Conservation (phyloP, 2,113 vertebrate species). For the Falco punctatus region DNA sequence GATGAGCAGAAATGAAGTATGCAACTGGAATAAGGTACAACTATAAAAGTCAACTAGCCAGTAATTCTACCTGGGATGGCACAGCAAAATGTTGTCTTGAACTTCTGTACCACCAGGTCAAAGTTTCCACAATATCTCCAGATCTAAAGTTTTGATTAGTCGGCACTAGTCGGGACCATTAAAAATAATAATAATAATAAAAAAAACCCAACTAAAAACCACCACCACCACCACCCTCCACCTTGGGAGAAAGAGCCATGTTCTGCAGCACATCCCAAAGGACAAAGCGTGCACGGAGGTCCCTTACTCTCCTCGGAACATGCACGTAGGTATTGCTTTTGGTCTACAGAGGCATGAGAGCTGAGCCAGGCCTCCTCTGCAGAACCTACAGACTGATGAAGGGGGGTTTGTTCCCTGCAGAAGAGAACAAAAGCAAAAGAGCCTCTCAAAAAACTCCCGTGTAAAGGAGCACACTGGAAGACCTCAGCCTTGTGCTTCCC, state of each 20-base stretch:
- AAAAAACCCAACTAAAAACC: not conserved
- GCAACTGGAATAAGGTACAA: not conserved
- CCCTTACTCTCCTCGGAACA: not conserved
- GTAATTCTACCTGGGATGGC: not conserved
- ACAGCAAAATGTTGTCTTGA: not conserved
- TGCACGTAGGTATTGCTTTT: not conserved
- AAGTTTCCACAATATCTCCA: not conserved
- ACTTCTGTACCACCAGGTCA: not conserved
- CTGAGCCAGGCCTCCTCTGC: not conserved
- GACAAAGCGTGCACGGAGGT: not conserved
- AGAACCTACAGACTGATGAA: not conserved
- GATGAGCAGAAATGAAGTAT: not conserved
- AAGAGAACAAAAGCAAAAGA: not conserved
- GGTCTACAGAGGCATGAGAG: not conserved
- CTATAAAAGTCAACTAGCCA: not conserved
- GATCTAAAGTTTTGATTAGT: not conserved
- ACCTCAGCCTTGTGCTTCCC: not conserved
- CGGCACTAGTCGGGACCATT: not conserved
- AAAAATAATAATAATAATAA: not conserved
- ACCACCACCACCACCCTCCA: too few species aligned
- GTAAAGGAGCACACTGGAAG: not conserved
- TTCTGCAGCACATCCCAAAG: not conserved
- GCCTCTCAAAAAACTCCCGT: not conserved
- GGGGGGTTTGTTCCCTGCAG: not conserved
- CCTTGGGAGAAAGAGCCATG: not conserved